phyloP scores from a whole-genome alignment of 2,797 vertebrate species.

The Gorsachius magnificus region DNA sequence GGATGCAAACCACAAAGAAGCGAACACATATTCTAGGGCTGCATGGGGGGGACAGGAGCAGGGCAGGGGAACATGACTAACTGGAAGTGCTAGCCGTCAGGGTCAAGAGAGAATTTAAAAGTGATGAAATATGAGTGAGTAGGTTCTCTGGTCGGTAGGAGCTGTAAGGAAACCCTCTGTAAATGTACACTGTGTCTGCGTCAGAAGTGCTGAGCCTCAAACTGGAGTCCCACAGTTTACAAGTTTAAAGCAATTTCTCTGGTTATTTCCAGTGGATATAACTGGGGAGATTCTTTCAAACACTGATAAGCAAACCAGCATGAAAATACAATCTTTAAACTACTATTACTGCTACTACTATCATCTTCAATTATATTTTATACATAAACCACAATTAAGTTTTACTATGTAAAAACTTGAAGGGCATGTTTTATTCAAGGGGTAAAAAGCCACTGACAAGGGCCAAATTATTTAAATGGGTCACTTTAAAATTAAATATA shows the following conservation, averaged over 20 bases:
- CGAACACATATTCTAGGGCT: background rate
- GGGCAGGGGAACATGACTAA: background rate
- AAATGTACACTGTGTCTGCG: accelerated
- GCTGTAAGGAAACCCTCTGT: background rate
- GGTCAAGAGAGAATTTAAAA: background rate
- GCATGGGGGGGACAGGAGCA: background rate
- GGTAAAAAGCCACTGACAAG: background rate
- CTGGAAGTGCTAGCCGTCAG: background rate
- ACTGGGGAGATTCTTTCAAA: background rate
- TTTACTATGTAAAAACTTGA: background rate
- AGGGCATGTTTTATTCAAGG: background rate
- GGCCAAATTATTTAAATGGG: background rate
- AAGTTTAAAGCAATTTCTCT: background rate
- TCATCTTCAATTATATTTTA: background rate
- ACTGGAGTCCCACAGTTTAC: accelerated
- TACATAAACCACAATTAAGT: background rate
- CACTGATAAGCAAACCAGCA: background rate
- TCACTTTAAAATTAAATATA: background rate
- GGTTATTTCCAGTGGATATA: background rate
- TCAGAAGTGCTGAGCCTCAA: background rate
- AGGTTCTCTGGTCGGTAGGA: background rate
- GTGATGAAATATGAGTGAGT: background rate
- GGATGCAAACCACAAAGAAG: background rate
- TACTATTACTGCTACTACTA: background rate
- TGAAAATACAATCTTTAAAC: background rate